A percentile compares a stretch with the other conserved stretches of the same genome.
These are phyloP conservation scores for Catalaphyllia jardinei DNA, from an alignment of 64 coral and sea anemone species.

Conservation along the genomic window DNA sequence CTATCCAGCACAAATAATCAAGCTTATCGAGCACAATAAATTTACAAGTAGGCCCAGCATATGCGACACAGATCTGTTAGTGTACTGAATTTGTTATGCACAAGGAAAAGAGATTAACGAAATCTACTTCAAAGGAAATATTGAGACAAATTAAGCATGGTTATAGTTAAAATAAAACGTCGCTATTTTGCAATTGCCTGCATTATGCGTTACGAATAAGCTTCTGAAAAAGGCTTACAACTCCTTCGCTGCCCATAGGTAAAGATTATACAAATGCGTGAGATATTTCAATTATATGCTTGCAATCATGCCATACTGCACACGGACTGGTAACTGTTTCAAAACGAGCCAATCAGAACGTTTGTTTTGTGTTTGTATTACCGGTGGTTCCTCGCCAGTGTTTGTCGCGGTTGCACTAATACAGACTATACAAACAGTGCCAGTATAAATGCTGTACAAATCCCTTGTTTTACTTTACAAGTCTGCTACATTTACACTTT, in stretches of 20 bases:
- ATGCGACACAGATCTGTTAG: too few relatives aligned
- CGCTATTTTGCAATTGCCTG: too few relatives aligned
- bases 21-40: too few relatives aligned
- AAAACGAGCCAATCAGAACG: slow-evolving; percentile 31
- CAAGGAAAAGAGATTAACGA: too few relatives aligned
- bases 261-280: background rate
- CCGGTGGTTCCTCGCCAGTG: slow-evolving; percentile 7
- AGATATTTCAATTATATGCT: background rate
- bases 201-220: background rate
- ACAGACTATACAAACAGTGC: background rate
- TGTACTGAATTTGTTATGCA: too few relatives aligned
- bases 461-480: slow-evolving; percentile 1
- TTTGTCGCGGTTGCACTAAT: slow-evolving; percentile 6
- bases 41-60: too few relatives aligned
- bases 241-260: background rate
- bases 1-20: too few relatives aligned
- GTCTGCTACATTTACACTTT: background rate
- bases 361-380: background rate
- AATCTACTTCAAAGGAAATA: too few relatives aligned
- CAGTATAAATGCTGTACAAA: slow-evolving; percentile 35
- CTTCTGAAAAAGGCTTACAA: background rate
- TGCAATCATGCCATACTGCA: background rate
- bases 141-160: too few relatives aligned
- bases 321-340: slow-evolving; percentile 14
- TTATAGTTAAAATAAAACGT: too few relatives aligned